Base-by-base conservation (phyloP, 2,888 invertebrate species). In the Drosophila anomalata region DNA sequence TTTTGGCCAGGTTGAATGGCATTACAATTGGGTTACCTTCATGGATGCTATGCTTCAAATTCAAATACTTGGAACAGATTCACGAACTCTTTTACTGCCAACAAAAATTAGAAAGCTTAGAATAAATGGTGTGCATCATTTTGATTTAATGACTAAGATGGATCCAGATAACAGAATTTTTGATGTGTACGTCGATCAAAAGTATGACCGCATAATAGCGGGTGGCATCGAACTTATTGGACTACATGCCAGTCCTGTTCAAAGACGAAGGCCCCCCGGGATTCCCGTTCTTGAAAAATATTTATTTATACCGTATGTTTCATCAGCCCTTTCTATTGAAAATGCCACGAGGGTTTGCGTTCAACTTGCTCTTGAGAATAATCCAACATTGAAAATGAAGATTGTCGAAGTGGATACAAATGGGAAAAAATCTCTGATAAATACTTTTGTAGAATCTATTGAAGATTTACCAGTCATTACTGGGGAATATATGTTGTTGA, bases 21-120 rank as follows among this genome's bases (percentile, higher is more conserved):
- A 94, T 52, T 95, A 95, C 82, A 96, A 97, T 91, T 98, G 97
- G 97, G 95, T 96, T 7, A 94, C 96, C 3, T 97, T 97, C 91
- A 94, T 98, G 92, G 98, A 98, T 92, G 96, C 96, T 36, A 95
- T 98, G 95, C 93, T 98, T 12, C 98, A 98, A 91, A 94, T 96
- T 81, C 94, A 94, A 80, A 94, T 97, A 52, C 90, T 97, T 26
- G 94, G 94, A 26, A 93, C 94, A 61, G 94, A 95, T 74, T 94
- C 94, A 0, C 93, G 96, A 26, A 94, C 94, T 3, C 93, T 97
- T 3, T 93, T 95, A 82, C 93, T 97, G 0, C 97, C 97, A 0
- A 96, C 96, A 0, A 93, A 95, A 58, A 94, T 97, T 31, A 94
- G 94, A 79, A 94, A 93, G 81, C 90, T 96, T 0, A 93, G 93